A percentile compares a stretch with the other conserved stretches of the same genome.
Evolutionary conservation across 1,140 invertebrate genomes (phyloP).

Genomic region (Pantala flavescens): DNA sequence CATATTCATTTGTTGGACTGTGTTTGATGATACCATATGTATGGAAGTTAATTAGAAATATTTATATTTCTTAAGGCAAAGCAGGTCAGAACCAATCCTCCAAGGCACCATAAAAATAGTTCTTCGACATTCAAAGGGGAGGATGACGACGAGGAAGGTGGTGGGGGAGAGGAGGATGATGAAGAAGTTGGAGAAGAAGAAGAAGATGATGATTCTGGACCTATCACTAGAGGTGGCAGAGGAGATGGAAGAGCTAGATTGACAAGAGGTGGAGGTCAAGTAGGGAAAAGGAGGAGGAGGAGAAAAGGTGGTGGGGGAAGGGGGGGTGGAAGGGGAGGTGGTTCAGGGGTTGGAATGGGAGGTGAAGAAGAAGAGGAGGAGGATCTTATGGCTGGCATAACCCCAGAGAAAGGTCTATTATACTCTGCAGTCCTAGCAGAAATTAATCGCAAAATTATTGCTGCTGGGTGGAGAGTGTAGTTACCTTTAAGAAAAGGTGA

Average conservation of each 20-base stretch:
- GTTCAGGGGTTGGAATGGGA: constrained; percentile 19
- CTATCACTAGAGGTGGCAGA: constrained; percentile 35
- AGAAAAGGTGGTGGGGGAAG: constrained; percentile 33
- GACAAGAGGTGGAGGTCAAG: constrained; percentile 37
- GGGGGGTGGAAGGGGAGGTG: constrained; percentile 25
- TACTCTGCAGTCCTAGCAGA: constrained; percentile 56
- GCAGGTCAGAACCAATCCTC: not conserved
- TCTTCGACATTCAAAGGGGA: not conserved
- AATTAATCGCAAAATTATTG: constrained; percentile 57
- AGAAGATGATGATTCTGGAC: constrained; percentile 29
- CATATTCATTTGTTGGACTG: no score
- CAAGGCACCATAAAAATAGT: constrained; percentile 2
- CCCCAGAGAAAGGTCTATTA: constrained; percentile 43
- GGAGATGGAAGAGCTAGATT: constrained; percentile 37
- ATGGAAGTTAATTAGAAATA: no score
- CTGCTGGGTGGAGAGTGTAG: constrained; percentile 53
- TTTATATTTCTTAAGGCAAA: constrained; percentile 17
- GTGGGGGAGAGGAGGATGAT: not conserved
- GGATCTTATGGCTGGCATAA: constrained; percentile 39
- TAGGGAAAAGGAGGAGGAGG: constrained; percentile 42
- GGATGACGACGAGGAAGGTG: not conserved
- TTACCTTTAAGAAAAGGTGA: not conserved
- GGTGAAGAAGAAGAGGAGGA: constrained; percentile 44
- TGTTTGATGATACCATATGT: no score
- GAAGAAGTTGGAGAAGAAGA: not conserved